A percentile compares a stretch with the other conserved stretches of the same genome.
Evolutionary conservation across 2,888 invertebrate genomes (phyloP).

Genomic region (Rhagium mordax): DNA sequence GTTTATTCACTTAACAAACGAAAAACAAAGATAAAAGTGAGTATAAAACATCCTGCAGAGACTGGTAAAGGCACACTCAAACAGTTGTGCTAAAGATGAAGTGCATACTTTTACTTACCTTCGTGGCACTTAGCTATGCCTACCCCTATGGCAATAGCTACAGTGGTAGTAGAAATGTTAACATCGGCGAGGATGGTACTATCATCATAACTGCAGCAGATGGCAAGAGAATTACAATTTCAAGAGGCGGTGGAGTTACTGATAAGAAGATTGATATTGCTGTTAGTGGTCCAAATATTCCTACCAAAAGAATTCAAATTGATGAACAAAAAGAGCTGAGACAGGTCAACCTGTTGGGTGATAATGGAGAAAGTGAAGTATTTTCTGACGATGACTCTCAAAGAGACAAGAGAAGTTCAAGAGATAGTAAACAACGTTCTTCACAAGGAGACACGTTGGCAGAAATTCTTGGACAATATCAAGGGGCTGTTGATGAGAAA

Average conservation of each 20-base stretch:
- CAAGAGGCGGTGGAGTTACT: conserved; percentile 41
- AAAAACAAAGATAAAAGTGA: conserved; percentile 37
- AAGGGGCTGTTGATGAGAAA: conserved; percentile 48
- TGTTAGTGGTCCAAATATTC: conserved; percentile 47
- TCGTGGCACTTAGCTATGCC: conserved; percentile 44
- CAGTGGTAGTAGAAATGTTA: conserved; percentile 39
- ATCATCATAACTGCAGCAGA: conserved; percentile 46
- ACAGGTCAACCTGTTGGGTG: conserved; percentile 19
- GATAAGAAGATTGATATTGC: conserved; percentile 52
- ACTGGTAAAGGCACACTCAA: conserved; percentile 31
- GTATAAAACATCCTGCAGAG: conserved; percentile 39
- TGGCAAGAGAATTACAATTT: conserved; percentile 50
- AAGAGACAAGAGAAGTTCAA: conserved; percentile 40
- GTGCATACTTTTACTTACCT: conserved; percentile 42
- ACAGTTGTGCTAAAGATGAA: conserved; percentile 49
- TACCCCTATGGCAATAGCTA: conserved; percentile 20
- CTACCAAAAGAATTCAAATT: conserved; percentile 50
- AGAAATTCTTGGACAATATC: conserved; percentile 50
- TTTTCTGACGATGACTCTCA: conserved; percentile 24
- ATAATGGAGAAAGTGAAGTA: conserved; percentile 2
- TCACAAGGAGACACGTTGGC: conserved; percentile 46
- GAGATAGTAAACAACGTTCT: conserved; percentile 10
- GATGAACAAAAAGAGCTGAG: conserved; percentile 41
- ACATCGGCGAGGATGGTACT: conserved; percentile 53
- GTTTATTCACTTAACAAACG: conserved; percentile 17